Percentiles rank a stretch among this genome's conserved stretches.
Conservation (phyloP, 2,113 vertebrate species). For the Megaceryle maxima region DNA sequence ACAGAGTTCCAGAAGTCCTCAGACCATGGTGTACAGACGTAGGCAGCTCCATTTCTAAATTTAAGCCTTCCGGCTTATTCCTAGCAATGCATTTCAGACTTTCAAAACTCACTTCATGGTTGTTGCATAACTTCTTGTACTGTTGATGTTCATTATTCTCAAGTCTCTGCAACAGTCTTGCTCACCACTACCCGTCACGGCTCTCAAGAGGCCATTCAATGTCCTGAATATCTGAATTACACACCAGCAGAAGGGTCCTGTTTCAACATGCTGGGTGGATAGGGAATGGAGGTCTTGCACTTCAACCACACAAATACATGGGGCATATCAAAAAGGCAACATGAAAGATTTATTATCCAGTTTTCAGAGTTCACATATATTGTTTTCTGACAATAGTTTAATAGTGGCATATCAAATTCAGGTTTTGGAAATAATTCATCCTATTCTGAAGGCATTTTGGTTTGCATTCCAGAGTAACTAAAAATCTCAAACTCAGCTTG, state of each 20-base stretch:
- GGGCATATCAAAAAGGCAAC: neutral
- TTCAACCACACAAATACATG: neutral
- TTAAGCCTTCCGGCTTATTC: neutral
- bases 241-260: neutral
- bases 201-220: neutral
- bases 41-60: neutral
- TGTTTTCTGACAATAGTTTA: neutral
- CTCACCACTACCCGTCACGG: neutral
- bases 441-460: neutral
- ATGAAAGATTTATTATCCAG: neutral
- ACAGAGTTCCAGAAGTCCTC: neutral
- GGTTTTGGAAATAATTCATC: neutral
- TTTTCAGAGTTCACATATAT: neutral
- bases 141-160: neutral
- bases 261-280: neutral
- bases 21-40: neutral
- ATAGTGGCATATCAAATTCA: neutral
- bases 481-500: neutral
- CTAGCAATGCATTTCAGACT: neutral
- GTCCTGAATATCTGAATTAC: neutral
- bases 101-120: neutral
- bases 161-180: neutral
- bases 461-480: neutral
- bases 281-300: neutral
- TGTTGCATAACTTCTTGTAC: neutral